Percentiles rank a stretch among this genome's conserved stretches.
Conservation (phyloP, 2,113 vertebrate genomes). For the Calcarius ornatus region DNA sequence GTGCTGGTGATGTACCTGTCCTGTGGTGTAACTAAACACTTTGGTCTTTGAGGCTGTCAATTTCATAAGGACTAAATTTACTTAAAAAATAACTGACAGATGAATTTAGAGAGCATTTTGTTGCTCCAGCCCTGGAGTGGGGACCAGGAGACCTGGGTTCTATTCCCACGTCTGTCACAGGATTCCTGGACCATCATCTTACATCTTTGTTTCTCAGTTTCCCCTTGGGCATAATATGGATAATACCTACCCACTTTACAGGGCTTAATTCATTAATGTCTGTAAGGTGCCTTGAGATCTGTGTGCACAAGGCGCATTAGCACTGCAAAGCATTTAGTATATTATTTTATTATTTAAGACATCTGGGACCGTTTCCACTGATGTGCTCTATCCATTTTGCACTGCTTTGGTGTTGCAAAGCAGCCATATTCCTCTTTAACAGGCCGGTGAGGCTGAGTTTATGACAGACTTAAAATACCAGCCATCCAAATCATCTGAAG, state of each 20-base stretch:
- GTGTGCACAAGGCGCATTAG: constrained; percentile 54
- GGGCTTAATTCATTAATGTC: constrained; percentile 67
- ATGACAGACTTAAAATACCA: constrained; percentile 19
- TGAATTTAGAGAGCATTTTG: constrained; percentile 7
- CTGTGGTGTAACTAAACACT: neutral
- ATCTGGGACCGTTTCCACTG: constrained; percentile 62
- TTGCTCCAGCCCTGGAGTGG: neutral
- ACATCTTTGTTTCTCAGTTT: constrained; percentile 61
- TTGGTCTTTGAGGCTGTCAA: constrained; percentile 17
- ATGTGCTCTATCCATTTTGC: constrained; percentile 59
- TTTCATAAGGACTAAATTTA: constrained; percentile 34
- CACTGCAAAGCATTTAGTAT: constrained; percentile 62
- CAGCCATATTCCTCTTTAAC: constrained; percentile 39
- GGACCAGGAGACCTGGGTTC: constrained; percentile 15
- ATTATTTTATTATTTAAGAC: constrained; percentile 72
- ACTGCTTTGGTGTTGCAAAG: constrained; percentile 51
- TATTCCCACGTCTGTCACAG: constrained; percentile 38
- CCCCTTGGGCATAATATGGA: constrained; percentile 56
- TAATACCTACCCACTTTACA: constrained; percentile 58
- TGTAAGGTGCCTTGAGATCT: constrained; percentile 59
- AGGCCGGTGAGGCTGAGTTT: constrained; percentile 27
- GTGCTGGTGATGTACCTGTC: neutral
- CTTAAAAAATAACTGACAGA: constrained; percentile 20
- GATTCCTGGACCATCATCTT: constrained; percentile 51
- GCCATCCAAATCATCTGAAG: neutral